Conservation (phyloP, 2,888 invertebrate species). For the Zaprionus lineosus region DNA sequence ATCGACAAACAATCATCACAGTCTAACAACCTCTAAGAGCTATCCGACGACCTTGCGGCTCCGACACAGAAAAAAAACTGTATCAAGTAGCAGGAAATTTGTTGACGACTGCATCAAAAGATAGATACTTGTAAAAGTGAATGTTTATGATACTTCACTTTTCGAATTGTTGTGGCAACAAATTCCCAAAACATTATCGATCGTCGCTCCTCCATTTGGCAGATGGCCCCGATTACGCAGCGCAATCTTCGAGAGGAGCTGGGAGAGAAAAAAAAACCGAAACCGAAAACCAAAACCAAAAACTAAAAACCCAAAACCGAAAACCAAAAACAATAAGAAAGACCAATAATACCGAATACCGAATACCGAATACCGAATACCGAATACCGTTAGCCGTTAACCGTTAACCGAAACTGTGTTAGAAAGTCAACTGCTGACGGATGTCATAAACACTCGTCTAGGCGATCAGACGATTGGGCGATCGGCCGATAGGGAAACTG, state of each 20-base stretch:
- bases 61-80: slow-evolving; percentile 51
- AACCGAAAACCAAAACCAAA: slow-evolving; percentile 6
- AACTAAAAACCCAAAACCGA: slow-evolving; percentile 3
- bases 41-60: slow-evolving; percentile 61
- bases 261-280: slow-evolving; percentile 23
- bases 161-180: slow-evolving; percentile 61
- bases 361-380: slow-evolving; percentile 7
- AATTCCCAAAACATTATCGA: slow-evolving; percentile 40
- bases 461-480: too few species aligned
- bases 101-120: slow-evolving; percentile 62
- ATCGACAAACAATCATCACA: slow-evolving; percentile 31
- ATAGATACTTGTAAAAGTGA: slow-evolving; percentile 61
- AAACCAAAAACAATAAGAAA: slow-evolving; percentile 6
- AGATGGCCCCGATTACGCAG: slow-evolving; percentile 61
- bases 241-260: slow-evolving; percentile 25
- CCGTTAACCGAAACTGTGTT: slow-evolving; percentile 48
- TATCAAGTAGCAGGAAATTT: slow-evolving; percentile 77
- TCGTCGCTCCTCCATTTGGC: slow-evolving; percentile 18
- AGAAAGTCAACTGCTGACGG: slow-evolving; percentile 57
- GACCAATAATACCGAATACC: slow-evolving; percentile 1
- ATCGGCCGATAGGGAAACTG: too few species aligned
- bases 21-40: slow-evolving; percentile 34
- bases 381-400: slow-evolving; percentile 3
- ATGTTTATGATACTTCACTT: slow-evolving; percentile 74
- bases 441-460: slow-evolving; percentile 49